These are phyloP conservation scores for Stenichneumon culpator DNA, from an alignment of 2,888 invertebrate genomes.

Conservation along the genomic window DNA sequence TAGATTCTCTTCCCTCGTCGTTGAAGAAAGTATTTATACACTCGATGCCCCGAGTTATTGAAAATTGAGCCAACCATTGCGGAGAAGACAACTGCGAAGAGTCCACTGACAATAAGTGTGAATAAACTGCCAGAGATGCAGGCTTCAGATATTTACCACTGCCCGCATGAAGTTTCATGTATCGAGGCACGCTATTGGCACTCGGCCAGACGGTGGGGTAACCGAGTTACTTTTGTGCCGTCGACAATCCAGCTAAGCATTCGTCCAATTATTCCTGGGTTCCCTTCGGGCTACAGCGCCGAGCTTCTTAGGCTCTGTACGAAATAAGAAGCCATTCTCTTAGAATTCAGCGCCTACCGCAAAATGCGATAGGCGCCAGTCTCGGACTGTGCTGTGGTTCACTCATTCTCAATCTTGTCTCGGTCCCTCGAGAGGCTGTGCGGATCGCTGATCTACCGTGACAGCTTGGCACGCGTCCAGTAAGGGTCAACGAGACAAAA, in stretches of 20 bases:
- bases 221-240: constrained; percentile 52
- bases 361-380: constrained; percentile 53
- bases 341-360: constrained; percentile 45
- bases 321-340: constrained; percentile 44
- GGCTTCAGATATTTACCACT: constrained; percentile 12
- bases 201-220: constrained; percentile 34
- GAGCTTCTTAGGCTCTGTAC: constrained; percentile 15
- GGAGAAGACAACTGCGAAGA: no score
- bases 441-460: constrained; percentile 58
- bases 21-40: not conserved
- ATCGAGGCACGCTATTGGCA: constrained; percentile 52
- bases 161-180: constrained; percentile 24
- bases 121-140: not conserved
- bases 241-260: constrained; percentile 44
- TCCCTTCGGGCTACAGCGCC: not conserved
- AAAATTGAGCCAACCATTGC: not conserved
- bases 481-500: constrained; percentile 66
- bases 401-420: not conserved
- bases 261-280: constrained; percentile 62
- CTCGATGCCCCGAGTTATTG: not conserved
- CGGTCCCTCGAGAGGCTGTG: constrained; percentile 15
- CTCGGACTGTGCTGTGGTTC: constrained; percentile 21
- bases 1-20: not conserved
- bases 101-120: not conserved
- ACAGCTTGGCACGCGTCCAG: constrained; percentile 62